Evolutionary conservation across 2,888 invertebrate genomes (phyloP).

Genomic region (Acanthosepion lycidas): DNA sequence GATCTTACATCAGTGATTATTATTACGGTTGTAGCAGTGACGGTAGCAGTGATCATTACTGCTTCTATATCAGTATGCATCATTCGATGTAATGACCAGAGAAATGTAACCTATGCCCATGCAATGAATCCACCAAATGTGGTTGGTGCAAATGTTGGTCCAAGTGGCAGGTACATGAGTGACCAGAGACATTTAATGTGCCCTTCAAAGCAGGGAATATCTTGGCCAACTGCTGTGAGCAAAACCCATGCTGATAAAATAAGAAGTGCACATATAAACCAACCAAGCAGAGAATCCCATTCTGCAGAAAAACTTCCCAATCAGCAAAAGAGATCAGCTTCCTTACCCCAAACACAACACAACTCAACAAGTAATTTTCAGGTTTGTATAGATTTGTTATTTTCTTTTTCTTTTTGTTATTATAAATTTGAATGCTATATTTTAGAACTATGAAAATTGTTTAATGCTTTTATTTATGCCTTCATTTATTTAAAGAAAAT

Average conservation of each 20-base stretch:
- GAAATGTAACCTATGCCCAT: not conserved
- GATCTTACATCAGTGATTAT: conserved; percentile 20
- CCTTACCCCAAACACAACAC: not conserved
- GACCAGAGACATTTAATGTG: not conserved
- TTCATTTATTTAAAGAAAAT: too few species aligned
- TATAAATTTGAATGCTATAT: not conserved
- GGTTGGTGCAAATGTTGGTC: not conserved
- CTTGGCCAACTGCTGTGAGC: not conserved
- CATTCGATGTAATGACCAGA: not conserved
- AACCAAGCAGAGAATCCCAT: not conserved
- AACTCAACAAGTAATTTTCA: not conserved
- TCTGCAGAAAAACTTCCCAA: not conserved
- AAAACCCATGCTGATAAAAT: not conserved
- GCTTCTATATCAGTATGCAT: not conserved
- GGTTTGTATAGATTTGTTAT: not conserved
- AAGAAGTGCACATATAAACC: not conserved
- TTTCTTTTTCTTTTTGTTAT: not conserved
- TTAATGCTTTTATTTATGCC: too few species aligned
- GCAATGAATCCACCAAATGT: not conserved
- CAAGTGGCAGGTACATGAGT: not conserved
- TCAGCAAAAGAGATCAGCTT: not conserved
- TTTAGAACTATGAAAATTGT: too few species aligned
- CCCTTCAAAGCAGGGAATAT: not conserved
- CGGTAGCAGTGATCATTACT: not conserved
- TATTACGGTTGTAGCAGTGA: not conserved